A percentile compares a stretch with the other conserved stretches of the same genome.
These are phyloP conservation scores for Drosophila atripex DNA, from an alignment of 2,888 invertebrate genomes.

Conservation along the genomic window DNA sequence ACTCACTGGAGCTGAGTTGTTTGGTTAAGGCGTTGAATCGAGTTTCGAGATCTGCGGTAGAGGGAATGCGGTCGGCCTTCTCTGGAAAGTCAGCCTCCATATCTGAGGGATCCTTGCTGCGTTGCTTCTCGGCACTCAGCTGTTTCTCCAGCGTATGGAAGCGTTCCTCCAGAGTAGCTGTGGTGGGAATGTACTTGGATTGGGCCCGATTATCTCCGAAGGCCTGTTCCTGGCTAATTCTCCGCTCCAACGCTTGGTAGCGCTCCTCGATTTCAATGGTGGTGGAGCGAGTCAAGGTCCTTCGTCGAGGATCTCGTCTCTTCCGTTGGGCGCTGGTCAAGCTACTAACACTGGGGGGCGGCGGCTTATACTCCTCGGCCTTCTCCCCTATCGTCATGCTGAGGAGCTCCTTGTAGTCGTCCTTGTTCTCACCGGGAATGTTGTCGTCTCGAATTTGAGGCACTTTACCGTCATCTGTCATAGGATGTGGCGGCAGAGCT, in stretches of 20 bases:
- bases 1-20: slow-evolving; percentile 59
- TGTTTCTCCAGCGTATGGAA: slow-evolving; percentile 63
- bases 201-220: slow-evolving; percentile 9
- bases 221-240: background rate
- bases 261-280: slow-evolving; percentile 78
- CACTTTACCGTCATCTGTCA: slow-evolving; percentile 6
- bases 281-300: slow-evolving; percentile 74
- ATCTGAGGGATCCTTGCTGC: slow-evolving; percentile 8
- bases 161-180: slow-evolving; percentile 61
- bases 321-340: slow-evolving; percentile 59
- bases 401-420: slow-evolving; percentile 67
- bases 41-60: slow-evolving; percentile 67
- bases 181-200: slow-evolving; percentile 71
- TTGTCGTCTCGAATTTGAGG: slow-evolving; percentile 59
- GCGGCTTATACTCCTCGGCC: background rate
- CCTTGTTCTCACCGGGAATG: slow-evolving; percentile 72
- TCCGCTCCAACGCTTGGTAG: slow-evolving; percentile 68
- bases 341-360: slow-evolving; percentile 15
- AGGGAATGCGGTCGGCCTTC: slow-evolving; percentile 64
- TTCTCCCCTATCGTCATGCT: slow-evolving; percentile 66
- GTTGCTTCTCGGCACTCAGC: slow-evolving; percentile 58
- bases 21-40: slow-evolving; percentile 65
- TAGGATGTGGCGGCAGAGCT: slow-evolving; percentile 5
- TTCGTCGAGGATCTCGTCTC: slow-evolving; percentile 74
- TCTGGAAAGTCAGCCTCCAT: slow-evolving; percentile 11